Base-by-base conservation (phyloP, 2,797 vertebrate genomes). In the Syngnathus rostellatus region DNA sequence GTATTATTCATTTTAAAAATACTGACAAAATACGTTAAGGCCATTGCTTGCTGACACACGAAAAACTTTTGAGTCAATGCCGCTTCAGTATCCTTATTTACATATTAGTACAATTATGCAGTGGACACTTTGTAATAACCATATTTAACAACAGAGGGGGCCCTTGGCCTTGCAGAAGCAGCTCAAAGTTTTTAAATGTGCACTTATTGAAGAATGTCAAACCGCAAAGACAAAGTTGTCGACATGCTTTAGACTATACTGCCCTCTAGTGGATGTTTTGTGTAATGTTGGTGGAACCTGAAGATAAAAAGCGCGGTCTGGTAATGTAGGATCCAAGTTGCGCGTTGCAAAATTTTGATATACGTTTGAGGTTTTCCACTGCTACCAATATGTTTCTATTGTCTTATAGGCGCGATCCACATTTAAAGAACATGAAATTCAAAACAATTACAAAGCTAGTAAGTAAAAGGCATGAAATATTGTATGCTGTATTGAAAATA, bases 251-350 rank as follows among this genome's bases (percentile, higher is more conserved):
- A 81, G 83, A 72, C 71, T 75, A 16, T 71, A 80, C 54, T 61
- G 65, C 87, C 89, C 81, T 79, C 89, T 91, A 78, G 86, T 80
- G 91, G 75, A 38, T 0, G 6, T 8, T 3, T 1, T 0, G 17
- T 64, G 39, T 80, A 85, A 90, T 86, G 89, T 91, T 86, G 67
- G 54, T 17, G 72, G 69, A 67, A 63, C 66, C 70, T 62, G 16
- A 38, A 71, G 75, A 67, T 45, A 70, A 76, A 89, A 48, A 48
- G 80, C 70, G 1, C 1, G 14, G 45, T 16, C 14, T 31, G 31
- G 14, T 46, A 46, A 46, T 46, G 8, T 43, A 9, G 41, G 31
- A 4, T 43, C 9, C 3, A 4, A 43, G 41, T 43, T 43, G 16
- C 14, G 14, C 12, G 6, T 46, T 16, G 5, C 45, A 16, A 16